Percentiles rank a stretch among this genome's conserved stretches.
These are phyloP conservation scores for Pseudochirops corinnae DNA, from an alignment of 2,797 vertebrate genomes.

Conservation along the genomic window DNA sequence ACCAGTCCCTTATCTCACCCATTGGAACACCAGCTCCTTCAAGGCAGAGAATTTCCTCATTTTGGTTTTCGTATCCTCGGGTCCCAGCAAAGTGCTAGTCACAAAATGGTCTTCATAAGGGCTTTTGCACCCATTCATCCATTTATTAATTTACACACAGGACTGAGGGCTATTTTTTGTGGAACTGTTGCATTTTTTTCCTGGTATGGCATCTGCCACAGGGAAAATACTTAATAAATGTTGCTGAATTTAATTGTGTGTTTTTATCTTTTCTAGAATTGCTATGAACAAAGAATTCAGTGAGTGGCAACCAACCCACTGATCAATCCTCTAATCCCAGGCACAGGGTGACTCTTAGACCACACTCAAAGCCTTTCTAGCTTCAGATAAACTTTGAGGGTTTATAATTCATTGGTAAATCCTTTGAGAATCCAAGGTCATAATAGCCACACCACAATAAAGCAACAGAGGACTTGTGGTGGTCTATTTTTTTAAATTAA, in stretches of 20 bases:
- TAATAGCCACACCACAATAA: not conserved
- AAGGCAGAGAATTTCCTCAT: not conserved
- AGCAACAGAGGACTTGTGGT: not conserved
- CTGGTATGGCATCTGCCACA: not conserved
- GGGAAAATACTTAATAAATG: not conserved
- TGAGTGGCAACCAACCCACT: not conserved
- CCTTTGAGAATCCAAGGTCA: not conserved
- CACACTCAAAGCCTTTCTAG: not conserved
- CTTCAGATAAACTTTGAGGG: not conserved
- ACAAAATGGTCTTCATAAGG: not conserved
- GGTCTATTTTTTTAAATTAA: not conserved
- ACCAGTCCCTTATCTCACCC: not conserved
- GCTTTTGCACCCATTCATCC: not conserved
- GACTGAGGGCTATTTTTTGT: not conserved
- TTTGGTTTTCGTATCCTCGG: not conserved
- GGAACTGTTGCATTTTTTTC: not conserved
- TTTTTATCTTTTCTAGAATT: not conserved
- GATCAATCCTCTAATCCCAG: not conserved
- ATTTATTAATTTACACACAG: not conserved
- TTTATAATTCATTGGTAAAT: not conserved
- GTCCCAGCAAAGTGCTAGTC: not conserved
- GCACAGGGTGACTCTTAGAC: not conserved
- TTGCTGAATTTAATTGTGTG: not conserved
- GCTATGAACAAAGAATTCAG: not conserved
- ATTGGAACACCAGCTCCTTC: not conserved